These are phyloP conservation scores for Chlorocebus sabaeus DNA, from an alignment of 2,113 vertebrate species.

Conservation along the genomic window DNA sequence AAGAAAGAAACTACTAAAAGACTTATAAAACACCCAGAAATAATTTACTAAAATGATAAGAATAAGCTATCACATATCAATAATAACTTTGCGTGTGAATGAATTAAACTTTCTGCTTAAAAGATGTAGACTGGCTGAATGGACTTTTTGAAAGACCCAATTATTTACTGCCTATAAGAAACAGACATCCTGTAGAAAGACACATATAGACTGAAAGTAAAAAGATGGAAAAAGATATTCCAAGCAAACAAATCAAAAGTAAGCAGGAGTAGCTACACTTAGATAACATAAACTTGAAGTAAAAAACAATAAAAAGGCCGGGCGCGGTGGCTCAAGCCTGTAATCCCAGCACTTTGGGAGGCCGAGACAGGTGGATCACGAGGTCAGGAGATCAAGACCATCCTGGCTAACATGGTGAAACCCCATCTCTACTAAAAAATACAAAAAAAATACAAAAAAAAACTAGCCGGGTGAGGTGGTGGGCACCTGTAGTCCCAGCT, in stretches of 20 bases:
- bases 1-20: neutral
- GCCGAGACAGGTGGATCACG: accelerated
- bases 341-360: no score
- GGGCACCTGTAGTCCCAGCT: no score
- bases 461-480: no score
- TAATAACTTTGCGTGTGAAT: neutral
- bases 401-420: no score
- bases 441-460: no score
- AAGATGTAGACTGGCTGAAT: neutral
- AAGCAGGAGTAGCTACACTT: neutral
- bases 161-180: neutral
- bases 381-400: no score
- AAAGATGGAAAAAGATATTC: neutral
- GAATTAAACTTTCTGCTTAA: neutral
- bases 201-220: neutral
- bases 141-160: neutral
- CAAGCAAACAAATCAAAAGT: neutral
- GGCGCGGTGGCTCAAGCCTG: no score
- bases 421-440: no score
- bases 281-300: neutral
- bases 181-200: neutral
- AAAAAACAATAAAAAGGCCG: neutral
- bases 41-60: neutral
- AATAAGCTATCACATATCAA: neutral
- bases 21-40: neutral